Percentiles rank a stretch among this genome's conserved stretches.
These are phyloP conservation scores for Plodia interpunctella DNA, from an alignment of 1,140 invertebrate genomes.

Conservation along the genomic window DNA sequence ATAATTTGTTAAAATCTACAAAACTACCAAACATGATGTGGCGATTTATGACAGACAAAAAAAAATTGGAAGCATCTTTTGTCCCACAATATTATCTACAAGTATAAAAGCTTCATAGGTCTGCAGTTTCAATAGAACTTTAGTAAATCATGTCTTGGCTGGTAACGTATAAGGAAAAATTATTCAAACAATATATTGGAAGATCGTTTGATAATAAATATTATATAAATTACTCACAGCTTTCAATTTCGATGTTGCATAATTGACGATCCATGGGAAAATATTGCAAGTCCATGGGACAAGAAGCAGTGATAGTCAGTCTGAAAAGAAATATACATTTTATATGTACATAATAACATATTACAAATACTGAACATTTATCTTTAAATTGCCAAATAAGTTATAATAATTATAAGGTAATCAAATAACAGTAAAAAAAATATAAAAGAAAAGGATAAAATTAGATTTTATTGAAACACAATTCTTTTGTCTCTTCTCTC, in stretches of 20 bases:
- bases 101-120: slow-evolving; percentile 36
- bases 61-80: slow-evolving; percentile 33
- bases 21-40: slow-evolving; percentile 28
- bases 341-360: not conserved
- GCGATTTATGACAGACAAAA: slow-evolving; percentile 16
- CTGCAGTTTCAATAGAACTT: slow-evolving; percentile 23
- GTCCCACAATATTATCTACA: slow-evolving; percentile 34
- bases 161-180: slow-evolving; percentile 19
- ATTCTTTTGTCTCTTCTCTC: no score
- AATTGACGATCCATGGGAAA: slow-evolving; percentile 98
- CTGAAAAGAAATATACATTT: slow-evolving; percentile 77
- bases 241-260: slow-evolving; percentile 98
- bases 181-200: slow-evolving; percentile 17
- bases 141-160: slow-evolving; percentile 22
- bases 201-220: slow-evolving; percentile 21
- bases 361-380: not conserved
- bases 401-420: no score
- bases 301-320: slow-evolving; percentile 97
- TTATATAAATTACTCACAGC: slow-evolving; percentile 89
- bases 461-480: no score
- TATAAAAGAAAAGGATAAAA: no score
- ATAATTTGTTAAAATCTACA: slow-evolving; percentile 40
- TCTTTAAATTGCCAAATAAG: no score
- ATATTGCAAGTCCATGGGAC: slow-evolving; percentile 98
- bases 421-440: no score